These are phyloP conservation scores for Probosciger aterrimus DNA, from an alignment of 2,113 vertebrate species.

Conservation along the genomic window DNA sequence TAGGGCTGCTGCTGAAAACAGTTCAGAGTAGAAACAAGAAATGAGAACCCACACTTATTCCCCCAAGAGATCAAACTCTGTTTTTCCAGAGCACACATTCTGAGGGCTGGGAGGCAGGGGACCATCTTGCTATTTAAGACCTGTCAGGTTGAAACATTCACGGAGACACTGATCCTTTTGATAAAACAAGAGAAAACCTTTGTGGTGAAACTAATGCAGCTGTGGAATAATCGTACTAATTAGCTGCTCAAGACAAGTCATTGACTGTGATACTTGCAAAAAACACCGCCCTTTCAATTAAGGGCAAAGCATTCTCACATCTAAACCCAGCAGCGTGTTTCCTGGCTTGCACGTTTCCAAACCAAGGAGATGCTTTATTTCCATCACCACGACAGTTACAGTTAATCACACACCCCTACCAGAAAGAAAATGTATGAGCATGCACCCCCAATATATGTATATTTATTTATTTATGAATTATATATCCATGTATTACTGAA, in stretches of 20 bases:
- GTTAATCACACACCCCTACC: neutral
- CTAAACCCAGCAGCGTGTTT: conserved; percentile 43
- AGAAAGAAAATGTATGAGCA: neutral
- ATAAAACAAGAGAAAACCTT: conserved; percentile 85
- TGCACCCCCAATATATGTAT: neutral
- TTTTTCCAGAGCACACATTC: conserved; percentile 28
- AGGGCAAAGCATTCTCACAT: conserved; percentile 66
- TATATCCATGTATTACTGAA: neutral
- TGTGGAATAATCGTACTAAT: conserved; percentile 98
- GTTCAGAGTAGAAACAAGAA: neutral
- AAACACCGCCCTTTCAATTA: conserved; percentile 72
- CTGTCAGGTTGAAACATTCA: conserved; percentile 87
- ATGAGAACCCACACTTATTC: neutral
- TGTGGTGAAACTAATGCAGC: conserved; percentile 85
- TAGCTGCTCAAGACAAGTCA: conserved; percentile 86
- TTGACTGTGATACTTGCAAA: conserved; percentile 71
- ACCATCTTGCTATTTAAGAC: conserved; percentile 79
- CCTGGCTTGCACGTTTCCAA: conserved; percentile 3
- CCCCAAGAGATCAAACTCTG: conserved; percentile 26
- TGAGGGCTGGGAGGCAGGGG: conserved; percentile 39
- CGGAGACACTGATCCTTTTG: conserved; percentile 87
- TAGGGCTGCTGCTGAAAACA: neutral
- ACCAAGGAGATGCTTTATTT: neutral
- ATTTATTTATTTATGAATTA: neutral
- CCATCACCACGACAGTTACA: neutral